Conservation (phyloP, 2,113 vertebrate genomes). For the Gadus macrocephalus region DNA sequence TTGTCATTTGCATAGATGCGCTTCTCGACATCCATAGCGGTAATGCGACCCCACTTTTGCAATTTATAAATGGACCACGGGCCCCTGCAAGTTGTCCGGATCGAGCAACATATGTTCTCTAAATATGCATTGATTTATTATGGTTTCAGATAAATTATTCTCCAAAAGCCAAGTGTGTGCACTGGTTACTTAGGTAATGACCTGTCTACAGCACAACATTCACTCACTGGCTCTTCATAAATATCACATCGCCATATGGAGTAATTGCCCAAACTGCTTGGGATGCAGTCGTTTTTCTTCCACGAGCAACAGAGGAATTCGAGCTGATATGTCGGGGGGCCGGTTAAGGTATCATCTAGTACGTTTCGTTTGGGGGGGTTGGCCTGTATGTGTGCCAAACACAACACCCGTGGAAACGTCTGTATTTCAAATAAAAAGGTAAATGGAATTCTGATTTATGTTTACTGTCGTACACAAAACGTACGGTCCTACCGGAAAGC, state of each 20-base stretch:
- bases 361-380: no score
- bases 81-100: constrained; percentile 64
- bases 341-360: no score
- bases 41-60: constrained; percentile 73
- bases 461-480: no score
- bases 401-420: no score
- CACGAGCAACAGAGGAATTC: constrained; percentile 20
- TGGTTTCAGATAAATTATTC: constrained; percentile 60
- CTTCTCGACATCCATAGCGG: constrained; percentile 60
- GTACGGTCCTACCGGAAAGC: no score
- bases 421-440: no score
- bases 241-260: constrained; percentile 48
- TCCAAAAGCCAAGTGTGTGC: constrained; percentile 49
- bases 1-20: constrained; percentile 68
- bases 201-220: constrained; percentile 54
- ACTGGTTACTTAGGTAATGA: constrained; percentile 69
- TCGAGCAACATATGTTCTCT: constrained; percentile 70
- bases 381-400: no score
- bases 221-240: constrained; percentile 57
- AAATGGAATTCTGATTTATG: no score
- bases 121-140: constrained; percentile 76
- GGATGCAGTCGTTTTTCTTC: constrained; percentile 34
- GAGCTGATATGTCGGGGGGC: neutral
- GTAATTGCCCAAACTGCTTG: constrained; percentile 29
- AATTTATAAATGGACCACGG: constrained; percentile 75